A percentile compares a stretch with the other conserved stretches of the same genome.
Evolutionary conservation across 2,113 vertebrate species (phyloP).

Genomic region (Stegostoma tigrinum): DNA sequence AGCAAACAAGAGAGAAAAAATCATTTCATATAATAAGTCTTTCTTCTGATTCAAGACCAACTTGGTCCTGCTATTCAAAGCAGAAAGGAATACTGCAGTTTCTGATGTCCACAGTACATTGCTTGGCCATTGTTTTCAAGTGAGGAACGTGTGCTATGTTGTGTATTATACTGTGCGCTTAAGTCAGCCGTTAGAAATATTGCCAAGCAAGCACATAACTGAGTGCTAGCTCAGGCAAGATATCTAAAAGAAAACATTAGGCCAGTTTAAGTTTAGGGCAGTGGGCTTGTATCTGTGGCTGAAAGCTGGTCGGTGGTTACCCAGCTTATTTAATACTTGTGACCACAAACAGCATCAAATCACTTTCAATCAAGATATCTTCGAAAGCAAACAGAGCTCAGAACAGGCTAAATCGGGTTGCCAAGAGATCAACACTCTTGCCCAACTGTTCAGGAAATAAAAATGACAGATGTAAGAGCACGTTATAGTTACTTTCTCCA

Average conservation of each 20-base stretch:
- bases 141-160: not conserved
- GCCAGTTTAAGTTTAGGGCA: not conserved
- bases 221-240: no score
- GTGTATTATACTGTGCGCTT: not conserved
- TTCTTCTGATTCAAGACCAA: not conserved
- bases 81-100: not conserved
- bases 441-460: not conserved
- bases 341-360: conserved; percentile 11
- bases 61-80: not conserved
- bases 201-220: not conserved
- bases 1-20: not conserved
- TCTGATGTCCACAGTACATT: not conserved
- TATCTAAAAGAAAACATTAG: not conserved
- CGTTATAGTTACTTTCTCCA: not conserved
- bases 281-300: not conserved
- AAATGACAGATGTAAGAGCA: not conserved
- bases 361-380: not conserved
- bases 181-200: not conserved
- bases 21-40: not conserved
- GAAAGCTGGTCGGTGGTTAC: not conserved
- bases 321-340: not conserved
- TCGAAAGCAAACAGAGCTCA: not conserved
- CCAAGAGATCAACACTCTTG: no score
- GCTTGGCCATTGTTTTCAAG: not conserved
- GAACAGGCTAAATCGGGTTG: not conserved